Conservation (phyloP, 2,113 vertebrate genomes). For the Bagarius yarrelli region DNA sequence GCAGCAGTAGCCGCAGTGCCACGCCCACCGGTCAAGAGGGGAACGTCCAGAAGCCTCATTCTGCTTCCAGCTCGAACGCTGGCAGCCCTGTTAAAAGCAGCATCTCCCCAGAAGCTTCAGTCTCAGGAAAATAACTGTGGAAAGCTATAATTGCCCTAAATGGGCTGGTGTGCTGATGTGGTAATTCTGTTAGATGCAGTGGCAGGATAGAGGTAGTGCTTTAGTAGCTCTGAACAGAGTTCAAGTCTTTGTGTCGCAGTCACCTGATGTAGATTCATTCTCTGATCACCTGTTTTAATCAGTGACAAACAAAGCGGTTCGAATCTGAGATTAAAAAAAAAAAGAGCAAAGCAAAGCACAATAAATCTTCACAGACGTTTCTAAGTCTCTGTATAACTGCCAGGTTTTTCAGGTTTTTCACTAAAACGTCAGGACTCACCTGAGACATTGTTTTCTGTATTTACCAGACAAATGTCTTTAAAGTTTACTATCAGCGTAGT, state of each 20-base stretch:
- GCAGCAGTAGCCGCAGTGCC: conserved; percentile 34
- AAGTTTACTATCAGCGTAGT: background rate
- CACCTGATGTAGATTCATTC: conserved; percentile 4
- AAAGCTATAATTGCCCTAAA: conserved; percentile 17
- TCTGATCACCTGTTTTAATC: background rate
- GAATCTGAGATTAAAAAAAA: background rate
- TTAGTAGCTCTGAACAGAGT: conserved; percentile 26
- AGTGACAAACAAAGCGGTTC: background rate
- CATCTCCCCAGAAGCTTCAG: background rate
- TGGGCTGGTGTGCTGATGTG: background rate
- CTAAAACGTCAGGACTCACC: background rate
- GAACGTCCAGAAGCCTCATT: conserved; percentile 9
- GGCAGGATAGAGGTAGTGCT: conserved; percentile 7
- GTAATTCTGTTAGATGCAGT: background rate
- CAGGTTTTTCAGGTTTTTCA: background rate
- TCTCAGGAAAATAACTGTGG: conserved; percentile 28
- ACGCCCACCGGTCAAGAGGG: background rate
- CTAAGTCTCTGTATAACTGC: background rate
- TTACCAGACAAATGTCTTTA: background rate
- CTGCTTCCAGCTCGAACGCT: background rate
- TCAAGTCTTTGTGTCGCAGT: conserved; percentile 25
- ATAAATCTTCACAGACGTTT: background rate
- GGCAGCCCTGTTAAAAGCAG: background rate
- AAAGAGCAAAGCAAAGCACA: background rate
- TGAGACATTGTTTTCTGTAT: too few species aligned